These are phyloP conservation scores for Malthinus seriepunctatus DNA, from an alignment of 2,888 invertebrate species.

Conservation along the genomic window DNA sequence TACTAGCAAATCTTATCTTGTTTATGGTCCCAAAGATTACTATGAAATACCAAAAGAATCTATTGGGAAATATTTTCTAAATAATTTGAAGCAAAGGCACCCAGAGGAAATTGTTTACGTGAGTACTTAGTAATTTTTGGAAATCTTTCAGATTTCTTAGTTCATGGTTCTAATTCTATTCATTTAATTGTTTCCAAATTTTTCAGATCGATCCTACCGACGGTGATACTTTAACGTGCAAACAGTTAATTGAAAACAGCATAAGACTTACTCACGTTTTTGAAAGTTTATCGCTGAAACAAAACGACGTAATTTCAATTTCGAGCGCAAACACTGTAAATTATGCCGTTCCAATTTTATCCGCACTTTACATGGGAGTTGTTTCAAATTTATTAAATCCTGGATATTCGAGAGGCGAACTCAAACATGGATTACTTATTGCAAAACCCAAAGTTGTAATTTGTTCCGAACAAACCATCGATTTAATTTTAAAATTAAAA, in stretches of 20 bases:
- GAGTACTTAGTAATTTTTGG: not conserved
- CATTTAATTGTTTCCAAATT: not conserved
- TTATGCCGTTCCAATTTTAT: constrained; percentile 40
- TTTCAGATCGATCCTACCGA: constrained; percentile 39
- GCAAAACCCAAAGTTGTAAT: constrained; percentile 69
- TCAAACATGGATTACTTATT: constrained; percentile 64
- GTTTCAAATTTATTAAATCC: constrained; percentile 40
- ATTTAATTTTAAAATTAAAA: constrained; percentile 55
- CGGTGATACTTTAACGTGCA: constrained; percentile 33
- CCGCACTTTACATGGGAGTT: constrained; percentile 38
- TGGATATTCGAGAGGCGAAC: constrained; percentile 57
- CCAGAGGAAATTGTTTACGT: not conserved
- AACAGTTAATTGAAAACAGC: constrained; percentile 33
- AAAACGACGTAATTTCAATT: constrained; percentile 36
- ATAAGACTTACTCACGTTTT: constrained; percentile 40
- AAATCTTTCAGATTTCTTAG: not conserved
- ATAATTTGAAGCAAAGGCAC: constrained; percentile 1
- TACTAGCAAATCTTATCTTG: not conserved
- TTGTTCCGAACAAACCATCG: constrained; percentile 60
- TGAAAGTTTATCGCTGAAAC: constrained; percentile 32
- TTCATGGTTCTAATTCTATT: not conserved
- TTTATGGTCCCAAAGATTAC: not conserved
- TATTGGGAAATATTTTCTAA: not conserved
- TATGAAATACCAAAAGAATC: constrained; percentile 8
- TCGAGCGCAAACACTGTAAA: constrained; percentile 41